A percentile compares a stretch with the other conserved stretches of the same genome.
Conservation (phyloP, 2,113 vertebrate genomes). For the Chaetodon trifascialis region DNA sequence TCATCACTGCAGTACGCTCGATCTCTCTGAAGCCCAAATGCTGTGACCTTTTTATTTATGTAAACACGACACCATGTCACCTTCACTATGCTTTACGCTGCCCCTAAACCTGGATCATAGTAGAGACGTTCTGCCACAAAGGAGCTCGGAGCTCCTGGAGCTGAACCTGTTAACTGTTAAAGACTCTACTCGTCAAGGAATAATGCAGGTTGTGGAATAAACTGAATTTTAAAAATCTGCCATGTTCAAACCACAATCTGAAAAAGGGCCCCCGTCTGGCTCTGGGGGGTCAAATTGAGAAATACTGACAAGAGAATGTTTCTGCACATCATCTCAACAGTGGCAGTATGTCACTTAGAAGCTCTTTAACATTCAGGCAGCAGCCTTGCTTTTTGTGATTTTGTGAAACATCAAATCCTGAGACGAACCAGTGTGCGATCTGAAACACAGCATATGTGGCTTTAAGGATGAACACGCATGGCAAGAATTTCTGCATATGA, state of each 20-base stretch:
- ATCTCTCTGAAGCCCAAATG: constrained; percentile 44
- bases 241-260: neutral
- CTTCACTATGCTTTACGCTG: constrained; percentile 51
- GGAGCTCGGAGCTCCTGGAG: constrained; percentile 4
- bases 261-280: constrained; percentile 8
- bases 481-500: constrained; percentile 2
- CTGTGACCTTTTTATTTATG: constrained; percentile 59
- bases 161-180: constrained; percentile 14
- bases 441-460: neutral
- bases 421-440: constrained; percentile 13
- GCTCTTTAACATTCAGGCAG: neutral
- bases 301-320: constrained; percentile 28
- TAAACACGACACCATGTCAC: constrained; percentile 65
- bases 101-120: constrained; percentile 50
- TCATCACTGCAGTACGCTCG: constrained; percentile 27
- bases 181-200: constrained; percentile 1
- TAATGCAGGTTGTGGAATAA: constrained; percentile 2
- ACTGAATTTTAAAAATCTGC: neutral
- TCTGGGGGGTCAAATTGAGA: constrained; percentile 37
- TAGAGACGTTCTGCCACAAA: constrained; percentile 45
- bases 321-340: constrained; percentile 36
- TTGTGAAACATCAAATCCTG: neutral
- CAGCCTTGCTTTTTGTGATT: constrained; percentile 7
- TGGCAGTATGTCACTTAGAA: constrained; percentile 9
- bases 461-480: neutral